Percentiles rank a stretch among this genome's conserved stretches.
Evolutionary conservation across 2,888 invertebrate species (phyloP).

Genomic region (Mesodorylaimus sp.): DNA sequence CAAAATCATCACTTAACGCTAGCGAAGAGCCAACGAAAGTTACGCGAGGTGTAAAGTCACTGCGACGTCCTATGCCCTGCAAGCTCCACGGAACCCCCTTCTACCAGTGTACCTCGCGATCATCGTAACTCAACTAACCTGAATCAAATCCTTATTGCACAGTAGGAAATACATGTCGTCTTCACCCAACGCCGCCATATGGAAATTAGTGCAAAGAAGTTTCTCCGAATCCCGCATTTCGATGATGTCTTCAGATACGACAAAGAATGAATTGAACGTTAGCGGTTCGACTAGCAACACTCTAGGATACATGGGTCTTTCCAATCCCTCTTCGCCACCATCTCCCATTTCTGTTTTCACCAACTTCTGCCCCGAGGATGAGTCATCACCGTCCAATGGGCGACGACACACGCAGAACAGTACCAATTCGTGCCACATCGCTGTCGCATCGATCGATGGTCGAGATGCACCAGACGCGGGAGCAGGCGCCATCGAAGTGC

Average conservation of each 20-base stretch:
- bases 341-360: not conserved
- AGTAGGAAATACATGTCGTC: slow-evolving; percentile 21
- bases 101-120: not conserved
- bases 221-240: slow-evolving; percentile 14
- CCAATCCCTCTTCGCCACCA: no score
- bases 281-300: slow-evolving; percentile 11
- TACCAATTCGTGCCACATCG: slow-evolving; percentile 1
- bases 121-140: slow-evolving; percentile 11
- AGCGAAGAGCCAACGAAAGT: no score
- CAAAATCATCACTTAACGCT: no score
- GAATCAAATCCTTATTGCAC: slow-evolving; percentile 19
- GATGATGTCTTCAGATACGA: slow-evolving; percentile 18
- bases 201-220: slow-evolving; percentile 12
- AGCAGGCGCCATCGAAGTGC: not conserved
- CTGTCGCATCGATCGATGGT: not conserved
- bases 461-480: not conserved
- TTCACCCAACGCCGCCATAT: slow-evolving; percentile 15
- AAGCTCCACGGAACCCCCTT: no score
- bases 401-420: not conserved
- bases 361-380: not conserved
- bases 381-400: not conserved
- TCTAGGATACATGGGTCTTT: not conserved
- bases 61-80: no score
- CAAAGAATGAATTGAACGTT: slow-evolving; percentile 13
- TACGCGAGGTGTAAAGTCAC: no score